A percentile compares a stretch with the other conserved stretches of the same genome.
These are phyloP conservation scores for Apus apus DNA, from an alignment of 2,113 vertebrate genomes.

Conservation along the genomic window DNA sequence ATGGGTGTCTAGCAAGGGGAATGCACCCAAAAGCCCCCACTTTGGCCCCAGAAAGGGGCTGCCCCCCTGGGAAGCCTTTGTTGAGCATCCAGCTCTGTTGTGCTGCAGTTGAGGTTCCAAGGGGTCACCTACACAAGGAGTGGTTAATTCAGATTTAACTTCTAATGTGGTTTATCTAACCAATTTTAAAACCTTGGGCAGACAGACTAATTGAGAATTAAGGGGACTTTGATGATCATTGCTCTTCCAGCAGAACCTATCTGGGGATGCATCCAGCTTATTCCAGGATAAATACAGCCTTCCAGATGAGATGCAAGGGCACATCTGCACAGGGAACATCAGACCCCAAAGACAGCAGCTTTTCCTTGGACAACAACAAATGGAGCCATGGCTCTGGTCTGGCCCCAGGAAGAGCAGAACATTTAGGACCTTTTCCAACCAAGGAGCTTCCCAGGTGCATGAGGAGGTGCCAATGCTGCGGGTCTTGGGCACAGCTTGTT, in stretches of 20 bases:
- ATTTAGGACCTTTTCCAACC: not conserved
- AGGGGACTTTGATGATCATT: not conserved
- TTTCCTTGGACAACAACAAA: not conserved
- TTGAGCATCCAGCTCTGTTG: not conserved
- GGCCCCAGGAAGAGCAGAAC: not conserved
- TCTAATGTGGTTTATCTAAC: not conserved
- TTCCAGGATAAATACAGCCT: not conserved
- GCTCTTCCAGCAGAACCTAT: not conserved
- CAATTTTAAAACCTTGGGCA: conserved; percentile 10
- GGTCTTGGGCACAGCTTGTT: not conserved
- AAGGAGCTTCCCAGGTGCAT: not conserved
- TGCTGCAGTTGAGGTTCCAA: not conserved
- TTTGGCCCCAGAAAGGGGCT: not conserved
- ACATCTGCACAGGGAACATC: not conserved
- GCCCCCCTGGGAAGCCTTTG: rapidly evolving
- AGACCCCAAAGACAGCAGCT: not conserved
- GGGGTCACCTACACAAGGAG: not conserved
- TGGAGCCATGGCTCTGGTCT: rapidly evolving
- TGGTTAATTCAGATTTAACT: conserved; percentile 36
- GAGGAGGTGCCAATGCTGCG: rapidly evolving
- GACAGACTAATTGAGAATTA: conserved; percentile 36
- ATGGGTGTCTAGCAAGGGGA: rapidly evolving
- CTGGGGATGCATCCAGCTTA: not conserved
- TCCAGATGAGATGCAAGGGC: not conserved
- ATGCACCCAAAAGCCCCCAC: not conserved